Evolutionary conservation across 2,113 vertebrate species (phyloP).

Genomic region (Perognathus longimembris): DNA sequence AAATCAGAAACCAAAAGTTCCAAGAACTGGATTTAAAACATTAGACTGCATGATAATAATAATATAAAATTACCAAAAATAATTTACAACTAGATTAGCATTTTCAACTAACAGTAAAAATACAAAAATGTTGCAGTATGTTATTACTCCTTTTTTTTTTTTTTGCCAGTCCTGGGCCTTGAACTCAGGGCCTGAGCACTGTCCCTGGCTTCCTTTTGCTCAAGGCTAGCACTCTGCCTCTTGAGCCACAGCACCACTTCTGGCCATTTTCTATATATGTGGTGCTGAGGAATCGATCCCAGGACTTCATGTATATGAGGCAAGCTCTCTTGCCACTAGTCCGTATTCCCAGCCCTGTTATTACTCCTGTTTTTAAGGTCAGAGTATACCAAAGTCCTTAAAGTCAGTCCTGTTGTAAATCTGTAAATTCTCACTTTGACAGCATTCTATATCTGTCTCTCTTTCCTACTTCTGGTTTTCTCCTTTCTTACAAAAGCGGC

Average conservation of each 20-base stretch:
- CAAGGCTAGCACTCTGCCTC: too few species aligned
- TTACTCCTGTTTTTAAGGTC: neutral
- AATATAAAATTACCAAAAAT: neutral
- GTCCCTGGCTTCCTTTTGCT: too few species aligned
- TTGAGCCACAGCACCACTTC: too few species aligned
- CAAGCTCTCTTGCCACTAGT: too few species aligned
- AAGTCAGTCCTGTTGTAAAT: neutral
- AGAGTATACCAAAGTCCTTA: neutral
- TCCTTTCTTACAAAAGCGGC: neutral
- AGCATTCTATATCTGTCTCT: neutral
- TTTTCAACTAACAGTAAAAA: neutral
- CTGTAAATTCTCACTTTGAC: neutral
- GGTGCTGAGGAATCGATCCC: too few species aligned
- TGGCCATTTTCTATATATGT: too few species aligned
- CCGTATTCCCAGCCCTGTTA: too few species aligned
- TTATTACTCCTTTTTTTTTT: neutral
- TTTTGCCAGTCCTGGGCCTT: too few species aligned
- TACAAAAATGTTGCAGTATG: neutral
- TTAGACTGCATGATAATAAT: neutral
- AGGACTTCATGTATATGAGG: too few species aligned
- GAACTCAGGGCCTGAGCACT: too few species aligned
- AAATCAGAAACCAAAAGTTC: neutral
- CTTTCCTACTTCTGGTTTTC: too few species aligned
- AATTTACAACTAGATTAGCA: neutral
- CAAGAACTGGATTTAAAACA: neutral